phyloP scores from a whole-genome alignment of 2,888 invertebrate genomes.

The Volucella inflata region DNA sequence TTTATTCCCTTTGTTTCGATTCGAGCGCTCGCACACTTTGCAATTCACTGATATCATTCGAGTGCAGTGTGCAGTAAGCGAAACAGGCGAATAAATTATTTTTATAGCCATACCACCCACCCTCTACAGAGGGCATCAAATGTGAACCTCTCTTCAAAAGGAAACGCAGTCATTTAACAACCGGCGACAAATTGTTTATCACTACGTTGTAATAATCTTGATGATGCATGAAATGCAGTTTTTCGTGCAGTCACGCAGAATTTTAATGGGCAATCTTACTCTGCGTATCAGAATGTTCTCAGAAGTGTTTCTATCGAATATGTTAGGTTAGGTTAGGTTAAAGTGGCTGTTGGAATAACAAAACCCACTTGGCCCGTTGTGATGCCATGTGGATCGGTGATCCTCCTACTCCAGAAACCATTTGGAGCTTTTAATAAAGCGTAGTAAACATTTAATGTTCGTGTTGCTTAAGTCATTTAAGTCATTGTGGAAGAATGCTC shows the following conservation, averaged over 20 bases:
- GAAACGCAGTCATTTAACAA: conserved; percentile 35
- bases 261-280: background rate
- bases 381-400: too few relatives aligned
- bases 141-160: background rate
- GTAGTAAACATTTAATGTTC: too few relatives aligned
- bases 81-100: conserved; percentile 18
- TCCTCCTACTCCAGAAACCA: too few relatives aligned
- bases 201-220: conserved; percentile 1
- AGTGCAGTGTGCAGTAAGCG: conserved; percentile 22
- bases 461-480: too few relatives aligned
- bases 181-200: conserved; percentile 30
- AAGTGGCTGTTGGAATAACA: too few relatives aligned
- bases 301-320: background rate
- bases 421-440: too few relatives aligned
- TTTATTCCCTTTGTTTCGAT: conserved; percentile 27
- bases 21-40: conserved; percentile 2
- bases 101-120: background rate
- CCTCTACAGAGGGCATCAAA: background rate
- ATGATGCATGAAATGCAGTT: conserved; percentile 15
- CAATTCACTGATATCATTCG: conserved; percentile 23
- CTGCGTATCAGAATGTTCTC: background rate
- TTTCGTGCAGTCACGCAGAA: background rate
- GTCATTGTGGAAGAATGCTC: too few relatives aligned
- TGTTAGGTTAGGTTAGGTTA: too few relatives aligned
- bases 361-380: too few relatives aligned